Evolutionary conservation across 2,113 vertebrate genomes (phyloP), one percentile per base, ranked within the genome.

Genomic region (Ptychochromis oligacanthus): DNA sequence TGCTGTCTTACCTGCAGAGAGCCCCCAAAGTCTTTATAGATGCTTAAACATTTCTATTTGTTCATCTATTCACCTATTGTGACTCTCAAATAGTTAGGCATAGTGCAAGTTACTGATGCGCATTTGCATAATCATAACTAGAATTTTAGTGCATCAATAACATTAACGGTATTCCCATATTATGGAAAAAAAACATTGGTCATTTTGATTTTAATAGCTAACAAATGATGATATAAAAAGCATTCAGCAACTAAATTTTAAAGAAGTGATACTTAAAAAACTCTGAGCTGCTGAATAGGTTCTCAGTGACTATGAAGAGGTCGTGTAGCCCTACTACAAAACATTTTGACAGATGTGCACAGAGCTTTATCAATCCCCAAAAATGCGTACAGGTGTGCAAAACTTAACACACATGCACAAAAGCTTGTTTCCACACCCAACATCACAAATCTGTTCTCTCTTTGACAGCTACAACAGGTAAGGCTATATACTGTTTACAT

Each of bases 401-500:
- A 82, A 49, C 34, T 28, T 12, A 24, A 76, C 55, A 80, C 77
- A 77, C 70, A 36, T 62, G 34, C 65, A 83, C 26, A 77, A 74
- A 72, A 75, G 40, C 13, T 40, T 24, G 62, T 65, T 70, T 90
- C 67, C 79, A 84, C 82, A 77, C 75, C 70, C 34, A 87, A 80
- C 79, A 81, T 54, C 82, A 56, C 75, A 84, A 80, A 87, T 40
- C 70, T 87, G 31, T 65, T 83, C 75, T 85, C 26, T 60, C 80
- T 82, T 54, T 86, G 65, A 83, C 88, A 87, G 80, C 67, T 82
- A 85, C 70, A 82, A 78, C 88, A 93, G 82, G 88, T 91, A 89
- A 92, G 93, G 52, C 60, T 87, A 92, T 82, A 82, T 54, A 75
- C 65, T 77, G 65, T 77, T 88, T 77, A 88, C 82, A 87, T 87